Evolutionary conservation across 2,113 vertebrate genomes (phyloP).

Genomic region (Phalacrocorax brasilianus): DNA sequence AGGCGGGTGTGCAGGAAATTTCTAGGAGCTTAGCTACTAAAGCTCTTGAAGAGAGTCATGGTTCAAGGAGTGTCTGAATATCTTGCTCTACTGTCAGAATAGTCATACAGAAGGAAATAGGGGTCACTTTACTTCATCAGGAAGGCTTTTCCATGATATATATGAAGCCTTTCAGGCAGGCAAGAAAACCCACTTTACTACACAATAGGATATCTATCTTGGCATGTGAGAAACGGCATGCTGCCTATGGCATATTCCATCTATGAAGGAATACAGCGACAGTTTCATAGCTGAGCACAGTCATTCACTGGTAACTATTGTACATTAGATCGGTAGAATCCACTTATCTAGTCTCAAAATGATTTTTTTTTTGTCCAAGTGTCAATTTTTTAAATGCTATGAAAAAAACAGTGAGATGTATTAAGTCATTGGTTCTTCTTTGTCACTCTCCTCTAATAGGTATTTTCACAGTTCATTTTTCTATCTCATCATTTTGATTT

Average conservation of each 20-base stretch:
- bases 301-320: not conserved
- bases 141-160: not conserved
- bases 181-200: not conserved
- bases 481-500: not conserved
- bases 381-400: not conserved
- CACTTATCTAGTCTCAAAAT: not conserved
- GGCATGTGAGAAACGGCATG: not conserved
- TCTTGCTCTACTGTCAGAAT: not conserved
- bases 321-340: not conserved
- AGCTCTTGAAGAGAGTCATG: not conserved
- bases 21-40: not conserved
- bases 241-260: not conserved
- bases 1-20: not conserved
- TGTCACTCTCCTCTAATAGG: not conserved
- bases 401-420: not conserved
- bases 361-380: not conserved
- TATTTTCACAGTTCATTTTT: not conserved
- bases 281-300: not conserved
- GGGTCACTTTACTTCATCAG: not conserved
- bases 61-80: not conserved
- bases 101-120: not conserved
- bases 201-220: not conserved
- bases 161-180: not conserved
- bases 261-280: not conserved
- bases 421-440: not conserved